Conservation (phyloP, 2,113 vertebrate genomes). For the Addax nasomaculatus region DNA sequence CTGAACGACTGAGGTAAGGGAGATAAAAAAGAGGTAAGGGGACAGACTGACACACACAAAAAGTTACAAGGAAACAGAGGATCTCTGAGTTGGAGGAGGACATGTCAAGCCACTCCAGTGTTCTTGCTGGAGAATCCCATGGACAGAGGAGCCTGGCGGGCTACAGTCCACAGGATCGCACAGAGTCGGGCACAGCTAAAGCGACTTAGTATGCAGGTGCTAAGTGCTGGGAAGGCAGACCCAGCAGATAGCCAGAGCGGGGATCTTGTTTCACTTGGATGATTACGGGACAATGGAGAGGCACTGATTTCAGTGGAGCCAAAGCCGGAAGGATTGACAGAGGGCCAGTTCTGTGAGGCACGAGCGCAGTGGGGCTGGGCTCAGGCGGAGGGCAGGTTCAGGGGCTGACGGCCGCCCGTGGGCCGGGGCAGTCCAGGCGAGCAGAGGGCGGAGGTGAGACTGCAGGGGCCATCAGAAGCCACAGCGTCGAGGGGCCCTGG, state of each 20-base stretch:
- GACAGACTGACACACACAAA: not conserved
- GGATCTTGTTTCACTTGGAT: not conserved
- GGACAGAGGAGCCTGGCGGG: not conserved
- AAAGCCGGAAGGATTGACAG: not conserved
- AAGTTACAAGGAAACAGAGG: not conserved
- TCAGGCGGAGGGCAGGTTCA: not conserved
- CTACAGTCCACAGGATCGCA: not conserved
- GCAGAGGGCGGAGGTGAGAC: not conserved
- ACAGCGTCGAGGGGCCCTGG: not conserved
- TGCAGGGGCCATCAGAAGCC: not conserved
- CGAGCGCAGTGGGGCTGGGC: not conserved
- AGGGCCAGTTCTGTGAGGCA: not conserved
- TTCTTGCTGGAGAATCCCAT: not conserved
- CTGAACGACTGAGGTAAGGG: not conserved
- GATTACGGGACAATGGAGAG: not conserved
- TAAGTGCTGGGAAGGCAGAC: not conserved
- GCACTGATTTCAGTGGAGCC: not conserved
- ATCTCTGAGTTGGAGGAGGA: not conserved
- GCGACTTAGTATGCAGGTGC: not conserved
- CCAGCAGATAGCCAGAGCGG: not conserved
- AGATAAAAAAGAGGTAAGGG: not conserved
- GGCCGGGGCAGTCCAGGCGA: not conserved
- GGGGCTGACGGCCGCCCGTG: fast-evolving
- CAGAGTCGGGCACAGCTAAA: not conserved
- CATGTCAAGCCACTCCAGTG: not conserved